Conservation (phyloP, 2,888 invertebrate genomes). For the Tineola bisselliella region DNA sequence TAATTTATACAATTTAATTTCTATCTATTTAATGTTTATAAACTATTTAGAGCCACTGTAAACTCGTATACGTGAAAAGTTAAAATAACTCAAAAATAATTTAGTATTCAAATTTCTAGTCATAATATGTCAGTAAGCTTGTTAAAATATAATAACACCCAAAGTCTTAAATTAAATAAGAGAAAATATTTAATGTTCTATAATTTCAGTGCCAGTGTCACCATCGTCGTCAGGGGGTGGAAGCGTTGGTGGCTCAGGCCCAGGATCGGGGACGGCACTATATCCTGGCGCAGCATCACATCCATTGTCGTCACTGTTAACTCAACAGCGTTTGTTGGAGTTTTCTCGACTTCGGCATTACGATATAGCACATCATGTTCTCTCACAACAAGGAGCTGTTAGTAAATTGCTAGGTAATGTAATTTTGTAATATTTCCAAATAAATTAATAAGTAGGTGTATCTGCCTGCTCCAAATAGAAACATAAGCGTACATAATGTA, state of each 20-base stretch:
- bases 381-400: slow-evolving; percentile 91
- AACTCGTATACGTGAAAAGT: too few species aligned
- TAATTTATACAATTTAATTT: too few species aligned
- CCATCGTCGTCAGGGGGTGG: slow-evolving; percentile 63
- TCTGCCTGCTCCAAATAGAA: too few species aligned
- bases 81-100: too few species aligned
- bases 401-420: slow-evolving; percentile 88
- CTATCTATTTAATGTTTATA: too few species aligned
- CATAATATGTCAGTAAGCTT: too few species aligned
- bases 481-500: too few species aligned
- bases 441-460: too few species aligned
- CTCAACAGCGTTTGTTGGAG: slow-evolving; percentile 83
- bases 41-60: too few species aligned
- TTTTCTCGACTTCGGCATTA: slow-evolving; percentile 86
- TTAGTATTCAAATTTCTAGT: too few species aligned
- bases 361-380: slow-evolving; percentile 89
- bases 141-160: too few species aligned
- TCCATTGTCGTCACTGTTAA: slow-evolving; percentile 76
- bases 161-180: neutral
- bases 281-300: slow-evolving; percentile 63
- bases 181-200: slow-evolving; percentile 12
- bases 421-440: too few species aligned
- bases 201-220: slow-evolving; percentile 64
- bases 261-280: slow-evolving; percentile 51
- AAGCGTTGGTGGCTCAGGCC: slow-evolving; percentile 27